Evolutionary conservation across 2,113 vertebrate species (phyloP).

Genomic region (Paratilapia polleni): DNA sequence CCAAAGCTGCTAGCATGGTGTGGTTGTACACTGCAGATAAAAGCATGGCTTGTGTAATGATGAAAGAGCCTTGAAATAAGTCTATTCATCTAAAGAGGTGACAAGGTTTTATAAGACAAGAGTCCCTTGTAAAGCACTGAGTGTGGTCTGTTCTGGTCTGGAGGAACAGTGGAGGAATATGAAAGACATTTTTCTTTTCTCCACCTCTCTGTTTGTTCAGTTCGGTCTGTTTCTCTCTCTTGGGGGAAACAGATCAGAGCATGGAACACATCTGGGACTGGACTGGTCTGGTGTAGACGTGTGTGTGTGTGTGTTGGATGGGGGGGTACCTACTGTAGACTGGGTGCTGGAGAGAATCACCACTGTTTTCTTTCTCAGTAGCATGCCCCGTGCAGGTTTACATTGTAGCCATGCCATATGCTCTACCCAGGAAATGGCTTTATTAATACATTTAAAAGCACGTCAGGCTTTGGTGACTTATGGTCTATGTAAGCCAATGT

Average conservation of each 20-base stretch:
- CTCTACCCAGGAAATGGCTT: conserved; percentile 70
- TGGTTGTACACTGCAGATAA: neutral
- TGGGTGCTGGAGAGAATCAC: conserved; percentile 61
- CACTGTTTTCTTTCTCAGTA: conserved; percentile 70
- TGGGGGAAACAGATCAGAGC: conserved; percentile 31
- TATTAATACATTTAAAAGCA: conserved; percentile 72
- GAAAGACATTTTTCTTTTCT: conserved; percentile 49
- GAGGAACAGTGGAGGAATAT: neutral
- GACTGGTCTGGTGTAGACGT: neutral
- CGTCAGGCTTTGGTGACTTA: conserved; percentile 69
- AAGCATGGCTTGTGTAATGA: neutral
- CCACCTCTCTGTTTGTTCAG: conserved; percentile 41
- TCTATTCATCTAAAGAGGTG: neutral
- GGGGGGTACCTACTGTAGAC: conserved; percentile 15
- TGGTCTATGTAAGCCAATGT: conserved; percentile 63
- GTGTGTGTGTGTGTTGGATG: conserved; percentile 34
- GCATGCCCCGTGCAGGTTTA: conserved; percentile 70
- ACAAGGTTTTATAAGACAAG: neutral
- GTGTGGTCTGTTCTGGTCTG: conserved; percentile 17
- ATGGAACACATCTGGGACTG: conserved; percentile 48
- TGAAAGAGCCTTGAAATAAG: conserved; percentile 1
- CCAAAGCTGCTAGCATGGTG: neutral
- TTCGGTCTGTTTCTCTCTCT: conserved; percentile 32
- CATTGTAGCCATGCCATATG: conserved; percentile 63
- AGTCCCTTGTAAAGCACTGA: conserved; percentile 1